Conservation (phyloP, 2,797 vertebrate species). For the Micromesistius poutassou region DNA sequence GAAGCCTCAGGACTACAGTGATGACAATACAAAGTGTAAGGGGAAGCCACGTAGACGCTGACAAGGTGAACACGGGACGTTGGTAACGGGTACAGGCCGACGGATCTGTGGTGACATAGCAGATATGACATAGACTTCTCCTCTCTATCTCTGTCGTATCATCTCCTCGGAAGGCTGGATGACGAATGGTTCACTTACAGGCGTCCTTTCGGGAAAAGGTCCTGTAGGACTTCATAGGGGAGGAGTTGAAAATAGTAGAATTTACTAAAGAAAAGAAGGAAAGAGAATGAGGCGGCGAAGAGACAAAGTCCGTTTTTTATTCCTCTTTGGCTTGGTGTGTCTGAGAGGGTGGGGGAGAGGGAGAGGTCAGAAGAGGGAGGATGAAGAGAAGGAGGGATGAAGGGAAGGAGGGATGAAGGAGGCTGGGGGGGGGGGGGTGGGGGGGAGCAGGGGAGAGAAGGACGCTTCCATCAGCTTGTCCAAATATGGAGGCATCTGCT, state of each 20-base stretch:
- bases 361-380: constrained; percentile 9
- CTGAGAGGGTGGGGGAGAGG: constrained; percentile 27
- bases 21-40: background rate
- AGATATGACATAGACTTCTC: background rate
- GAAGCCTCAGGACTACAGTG: background rate
- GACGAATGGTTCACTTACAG: background rate
- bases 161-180: background rate
- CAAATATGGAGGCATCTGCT: constrained; percentile 78
- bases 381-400: constrained; percentile 4
- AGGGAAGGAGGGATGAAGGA: background rate
- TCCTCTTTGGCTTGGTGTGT: background rate
- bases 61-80: background rate
- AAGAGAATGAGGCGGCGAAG: background rate
- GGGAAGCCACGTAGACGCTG: background rate
- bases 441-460: constrained; percentile 37
- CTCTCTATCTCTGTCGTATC: background rate
- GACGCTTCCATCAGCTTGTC: constrained; percentile 66
- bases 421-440: background rate
- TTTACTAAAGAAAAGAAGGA: background rate
- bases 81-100: no score
- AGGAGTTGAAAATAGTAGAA: constrained; percentile 11
- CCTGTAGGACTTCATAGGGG: background rate
- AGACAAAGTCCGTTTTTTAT: background rate
- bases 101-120: background rate
- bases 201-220: background rate